Conservation (phyloP, 2,797 vertebrate species). For the Sebastes vulpes region DNA sequence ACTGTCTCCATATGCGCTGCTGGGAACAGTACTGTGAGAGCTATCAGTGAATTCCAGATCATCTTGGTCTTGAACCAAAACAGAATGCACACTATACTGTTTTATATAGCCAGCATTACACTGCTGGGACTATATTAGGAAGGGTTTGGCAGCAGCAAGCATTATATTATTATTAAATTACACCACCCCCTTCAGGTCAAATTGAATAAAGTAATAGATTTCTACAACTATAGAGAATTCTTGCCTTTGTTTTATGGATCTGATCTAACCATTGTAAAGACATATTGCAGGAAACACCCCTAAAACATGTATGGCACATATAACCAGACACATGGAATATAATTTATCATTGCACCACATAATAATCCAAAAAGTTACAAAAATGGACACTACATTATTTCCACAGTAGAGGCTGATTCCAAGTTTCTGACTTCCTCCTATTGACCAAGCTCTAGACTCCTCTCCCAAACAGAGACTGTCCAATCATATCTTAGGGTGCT, state of each 20-base stretch:
- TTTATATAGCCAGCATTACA: not conserved
- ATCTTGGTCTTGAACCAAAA: constrained; percentile 13
- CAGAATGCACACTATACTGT: not conserved
- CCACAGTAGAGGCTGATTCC: not conserved
- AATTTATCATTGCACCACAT: not conserved
- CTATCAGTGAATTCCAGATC: not conserved
- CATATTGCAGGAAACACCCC: not conserved
- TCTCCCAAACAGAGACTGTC: not conserved
- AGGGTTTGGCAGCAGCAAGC: not conserved
- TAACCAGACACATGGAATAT: not conserved
- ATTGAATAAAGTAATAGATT: constrained; percentile 1
- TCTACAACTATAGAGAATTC: not conserved
- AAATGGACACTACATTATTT: not conserved
- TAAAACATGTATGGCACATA: not conserved
- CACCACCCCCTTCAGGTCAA: constrained; percentile 1
- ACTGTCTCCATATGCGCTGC: constrained; percentile 27
- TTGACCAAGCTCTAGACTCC: not conserved
- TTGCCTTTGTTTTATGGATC: not conserved
- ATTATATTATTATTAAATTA: constrained; percentile 8
- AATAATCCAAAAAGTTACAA: not conserved
- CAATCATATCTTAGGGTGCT: not conserved
- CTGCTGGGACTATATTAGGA: not conserved
- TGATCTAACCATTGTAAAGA: not conserved
- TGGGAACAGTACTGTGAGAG: not conserved
- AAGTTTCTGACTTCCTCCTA: not conserved